phyloP scores from a whole-genome alignment of 2,797 vertebrate genomes.

The Mergus octosetaceus region DNA sequence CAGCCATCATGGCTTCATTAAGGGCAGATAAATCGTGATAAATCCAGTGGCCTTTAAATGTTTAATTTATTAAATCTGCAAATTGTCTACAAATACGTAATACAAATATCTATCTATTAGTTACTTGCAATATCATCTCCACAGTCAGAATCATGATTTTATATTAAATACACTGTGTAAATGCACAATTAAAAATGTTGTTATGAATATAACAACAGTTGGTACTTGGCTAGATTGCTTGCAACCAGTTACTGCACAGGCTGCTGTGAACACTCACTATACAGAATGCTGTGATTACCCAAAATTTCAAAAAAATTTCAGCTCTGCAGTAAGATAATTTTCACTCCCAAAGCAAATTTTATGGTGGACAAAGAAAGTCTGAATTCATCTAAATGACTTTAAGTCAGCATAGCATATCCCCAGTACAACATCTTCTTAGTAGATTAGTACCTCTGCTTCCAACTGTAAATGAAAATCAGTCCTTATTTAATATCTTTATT shows the following conservation, averaged over 20 bases:
- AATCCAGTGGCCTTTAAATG: too few relatives aligned
- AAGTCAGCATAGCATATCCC: background rate
- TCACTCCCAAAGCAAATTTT: background rate
- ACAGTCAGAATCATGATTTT: background rate
- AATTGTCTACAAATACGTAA: background rate
- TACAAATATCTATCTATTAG: background rate
- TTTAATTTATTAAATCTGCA: background rate
- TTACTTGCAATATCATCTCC: background rate
- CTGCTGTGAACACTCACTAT: background rate
- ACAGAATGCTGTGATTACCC: background rate
- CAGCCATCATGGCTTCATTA: too few relatives aligned
- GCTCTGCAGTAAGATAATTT: background rate
- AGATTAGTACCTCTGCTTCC: background rate
- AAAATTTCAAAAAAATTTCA: background rate
- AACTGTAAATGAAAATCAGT: background rate
- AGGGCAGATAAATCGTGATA: too few relatives aligned
- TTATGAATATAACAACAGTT: background rate
- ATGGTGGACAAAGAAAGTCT: background rate
- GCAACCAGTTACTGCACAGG: background rate
- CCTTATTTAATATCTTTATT: background rate
- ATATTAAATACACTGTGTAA: background rate
- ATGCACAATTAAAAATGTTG: background rate
- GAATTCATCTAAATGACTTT: background rate
- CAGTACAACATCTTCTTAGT: background rate
- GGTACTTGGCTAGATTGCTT: background rate